phyloP scores from a whole-genome alignment of 2,797 vertebrate species.

The Chrysocyon brachyurus region DNA sequence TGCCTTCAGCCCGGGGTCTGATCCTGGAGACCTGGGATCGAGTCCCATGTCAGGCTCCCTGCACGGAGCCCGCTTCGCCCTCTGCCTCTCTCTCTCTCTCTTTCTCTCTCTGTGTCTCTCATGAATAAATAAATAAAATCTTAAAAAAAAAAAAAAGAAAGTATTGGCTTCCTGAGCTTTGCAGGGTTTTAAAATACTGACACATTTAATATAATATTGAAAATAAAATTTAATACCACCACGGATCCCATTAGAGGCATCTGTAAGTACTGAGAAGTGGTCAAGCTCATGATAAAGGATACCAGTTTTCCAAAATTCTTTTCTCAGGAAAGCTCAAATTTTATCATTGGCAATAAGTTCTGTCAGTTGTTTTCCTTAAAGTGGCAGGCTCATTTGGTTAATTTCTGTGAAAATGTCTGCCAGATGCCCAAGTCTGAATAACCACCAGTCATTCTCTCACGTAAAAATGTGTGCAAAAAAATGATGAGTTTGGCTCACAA shows the following conservation, averaged over 20 bases:
- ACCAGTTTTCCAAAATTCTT: constrained; percentile 18
- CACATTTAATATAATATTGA: not conserved
- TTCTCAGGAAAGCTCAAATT: not conserved
- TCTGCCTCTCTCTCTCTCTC: no score
- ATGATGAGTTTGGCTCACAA: not conserved
- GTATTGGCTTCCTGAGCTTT: not conserved
- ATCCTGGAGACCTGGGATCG: no score
- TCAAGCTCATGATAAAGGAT: not conserved
- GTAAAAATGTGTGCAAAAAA: not conserved
- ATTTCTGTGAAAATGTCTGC: not conserved
- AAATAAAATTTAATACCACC: constrained; percentile 14
- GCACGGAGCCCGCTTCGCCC: no score
- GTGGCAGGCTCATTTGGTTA: not conserved
- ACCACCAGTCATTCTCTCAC: not conserved
- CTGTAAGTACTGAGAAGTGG: not conserved
- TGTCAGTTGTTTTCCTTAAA: not conserved
- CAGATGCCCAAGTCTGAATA: not conserved
- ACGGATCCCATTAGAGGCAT: not conserved
- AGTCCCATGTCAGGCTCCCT: no score
- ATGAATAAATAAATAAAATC: no score
- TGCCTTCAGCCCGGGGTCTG: no score
- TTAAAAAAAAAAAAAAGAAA: not conserved
- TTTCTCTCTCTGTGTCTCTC: no score
- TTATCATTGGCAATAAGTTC: not conserved
- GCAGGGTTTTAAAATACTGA: not conserved